These are phyloP conservation scores for Vesta saturnalis DNA, from an alignment of 2,888 invertebrate genomes.

Conservation along the genomic window DNA sequence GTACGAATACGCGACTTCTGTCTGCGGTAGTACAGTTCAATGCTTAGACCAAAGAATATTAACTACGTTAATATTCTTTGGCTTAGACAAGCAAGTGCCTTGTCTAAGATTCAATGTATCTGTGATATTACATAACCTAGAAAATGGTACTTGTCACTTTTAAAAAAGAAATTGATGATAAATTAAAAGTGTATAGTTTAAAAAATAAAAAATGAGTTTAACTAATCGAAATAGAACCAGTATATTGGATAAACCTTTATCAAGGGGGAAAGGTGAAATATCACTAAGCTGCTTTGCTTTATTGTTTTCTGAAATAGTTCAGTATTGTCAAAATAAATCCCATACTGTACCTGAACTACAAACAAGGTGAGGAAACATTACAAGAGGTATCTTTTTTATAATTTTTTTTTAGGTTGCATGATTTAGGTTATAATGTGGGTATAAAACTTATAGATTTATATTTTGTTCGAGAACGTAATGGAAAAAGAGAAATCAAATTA, in stretches of 20 bases:
- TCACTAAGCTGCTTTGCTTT: conserved; percentile 93
- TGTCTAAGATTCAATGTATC: too few species aligned
- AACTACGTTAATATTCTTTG: too few species aligned
- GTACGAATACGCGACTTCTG: too few species aligned
- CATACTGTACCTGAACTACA: conserved; percentile 96
- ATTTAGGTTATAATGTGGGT: conserved; percentile 96
- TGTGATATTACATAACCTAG: too few species aligned
- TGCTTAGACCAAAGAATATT: too few species aligned
- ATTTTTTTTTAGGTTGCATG: conserved; percentile 78
- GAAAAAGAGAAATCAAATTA: conserved; percentile 94
- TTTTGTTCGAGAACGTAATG: conserved; percentile 91
- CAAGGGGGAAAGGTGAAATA: conserved; percentile 92
- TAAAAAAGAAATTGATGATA: too few species aligned
- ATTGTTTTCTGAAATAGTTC: conserved; percentile 97
- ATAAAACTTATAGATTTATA: conserved; percentile 92
- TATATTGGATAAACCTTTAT: conserved; percentile 90
- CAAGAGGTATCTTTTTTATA: background rate
- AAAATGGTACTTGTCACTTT: too few species aligned
- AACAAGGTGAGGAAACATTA: conserved; percentile 72
- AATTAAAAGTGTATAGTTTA: too few species aligned
- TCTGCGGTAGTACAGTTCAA: too few species aligned
- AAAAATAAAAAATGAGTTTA: conserved; percentile 60
- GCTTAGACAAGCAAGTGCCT: too few species aligned
- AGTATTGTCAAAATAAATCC: conserved; percentile 96
- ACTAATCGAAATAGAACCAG: conserved; percentile 73